Evolutionary conservation across 2,888 invertebrate genomes (phyloP).

Genomic region (Pardosa pseudoannulata): DNA sequence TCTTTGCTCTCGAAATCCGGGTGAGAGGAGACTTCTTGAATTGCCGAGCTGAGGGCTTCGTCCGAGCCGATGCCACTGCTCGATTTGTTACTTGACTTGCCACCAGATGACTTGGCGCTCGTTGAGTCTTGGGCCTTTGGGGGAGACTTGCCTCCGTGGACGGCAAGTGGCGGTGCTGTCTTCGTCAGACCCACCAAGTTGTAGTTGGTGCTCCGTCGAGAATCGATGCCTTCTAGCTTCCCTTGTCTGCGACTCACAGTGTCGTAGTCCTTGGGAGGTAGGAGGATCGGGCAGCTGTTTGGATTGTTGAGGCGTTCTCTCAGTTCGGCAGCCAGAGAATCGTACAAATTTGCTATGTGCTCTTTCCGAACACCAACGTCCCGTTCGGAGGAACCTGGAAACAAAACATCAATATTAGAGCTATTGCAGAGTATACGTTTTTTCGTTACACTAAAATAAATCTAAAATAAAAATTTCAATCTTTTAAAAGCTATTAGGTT

Average conservation of each 20-base stretch:
- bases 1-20: constrained; percentile 72
- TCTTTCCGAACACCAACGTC: constrained; percentile 64
- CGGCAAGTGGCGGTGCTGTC: constrained; percentile 8
- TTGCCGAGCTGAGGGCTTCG: constrained; percentile 72
- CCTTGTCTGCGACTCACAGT: constrained; percentile 89
- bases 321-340: constrained; percentile 93
- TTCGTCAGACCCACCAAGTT: constrained; percentile 71
- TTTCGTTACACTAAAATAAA: no score
- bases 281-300: constrained; percentile 83
- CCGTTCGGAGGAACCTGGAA: constrained; percentile 59
- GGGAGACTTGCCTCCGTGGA: constrained; percentile 37
- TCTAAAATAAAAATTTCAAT: no score
- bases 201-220: constrained; percentile 77
- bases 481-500: no score
- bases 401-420: neutral
- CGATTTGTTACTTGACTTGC: constrained; percentile 68
- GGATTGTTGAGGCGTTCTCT: constrained; percentile 84
- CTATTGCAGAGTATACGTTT: no score
- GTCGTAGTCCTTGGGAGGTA: constrained; percentile 96
- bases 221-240: constrained; percentile 85
- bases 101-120: constrained; percentile 62
- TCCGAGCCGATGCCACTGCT: constrained; percentile 73
- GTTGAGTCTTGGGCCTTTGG: constrained; percentile 54
- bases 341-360: constrained; percentile 87
- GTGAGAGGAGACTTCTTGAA: constrained; percentile 72